phyloP scores from a whole-genome alignment of 2,888 invertebrate genomes.

The Pollenia amentaria region DNA sequence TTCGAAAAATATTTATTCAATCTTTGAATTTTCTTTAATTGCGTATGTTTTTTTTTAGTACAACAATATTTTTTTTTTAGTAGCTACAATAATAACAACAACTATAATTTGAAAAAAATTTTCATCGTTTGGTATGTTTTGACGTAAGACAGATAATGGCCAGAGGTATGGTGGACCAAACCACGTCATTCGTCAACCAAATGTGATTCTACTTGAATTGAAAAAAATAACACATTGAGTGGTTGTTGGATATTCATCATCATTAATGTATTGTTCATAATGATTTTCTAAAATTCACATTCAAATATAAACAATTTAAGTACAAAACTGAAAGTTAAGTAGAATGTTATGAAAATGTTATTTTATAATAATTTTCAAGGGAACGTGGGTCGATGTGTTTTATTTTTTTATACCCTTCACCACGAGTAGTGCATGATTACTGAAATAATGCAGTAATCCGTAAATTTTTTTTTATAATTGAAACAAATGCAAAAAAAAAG shows the following conservation, averaged over 20 bases:
- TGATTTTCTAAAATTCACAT: neutral
- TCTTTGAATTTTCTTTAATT: no score
- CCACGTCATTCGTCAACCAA: conserved; percentile 1
- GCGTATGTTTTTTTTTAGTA: no score
- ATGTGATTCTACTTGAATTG: conserved; percentile 10
- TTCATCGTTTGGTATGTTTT: no score
- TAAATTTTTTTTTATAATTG: no score
- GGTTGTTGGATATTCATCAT: conserved; percentile 14
- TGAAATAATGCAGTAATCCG: no score
- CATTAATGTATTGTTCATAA: neutral
- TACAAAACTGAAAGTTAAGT: neutral
- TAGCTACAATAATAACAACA: no score
- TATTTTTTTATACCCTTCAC: neutral
- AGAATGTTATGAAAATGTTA: neutral
- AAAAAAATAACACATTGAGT: conserved; percentile 27
- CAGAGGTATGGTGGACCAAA: no score
- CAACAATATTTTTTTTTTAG: no score
- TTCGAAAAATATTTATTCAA: no score
- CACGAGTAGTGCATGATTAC: neutral
- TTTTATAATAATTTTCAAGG: conserved; percentile 9
- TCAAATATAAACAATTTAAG: neutral
- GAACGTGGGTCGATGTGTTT: neutral
- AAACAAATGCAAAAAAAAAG: no score
- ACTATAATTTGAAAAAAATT: no score
- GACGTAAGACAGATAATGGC: no score